Conservation (phyloP, 2,888 invertebrate genomes). For the Parnassius smintheus region DNA sequence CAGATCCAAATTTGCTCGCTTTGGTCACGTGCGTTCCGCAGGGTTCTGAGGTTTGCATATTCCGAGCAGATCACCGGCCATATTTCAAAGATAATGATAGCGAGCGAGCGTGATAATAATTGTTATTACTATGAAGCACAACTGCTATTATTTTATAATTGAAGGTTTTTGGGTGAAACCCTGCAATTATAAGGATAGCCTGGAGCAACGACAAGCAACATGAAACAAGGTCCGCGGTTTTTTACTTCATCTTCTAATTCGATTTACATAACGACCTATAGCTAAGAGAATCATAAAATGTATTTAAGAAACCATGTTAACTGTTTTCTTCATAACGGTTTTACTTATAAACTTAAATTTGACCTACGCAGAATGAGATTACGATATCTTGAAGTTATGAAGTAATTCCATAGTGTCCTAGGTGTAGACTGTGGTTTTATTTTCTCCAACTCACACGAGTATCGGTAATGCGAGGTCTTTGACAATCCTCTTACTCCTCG, state of each 20-base stretch:
- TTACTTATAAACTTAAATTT: too few species aligned
- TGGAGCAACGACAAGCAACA: conserved; percentile 66
- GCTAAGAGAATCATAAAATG: conserved; percentile 41
- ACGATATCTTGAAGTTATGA: too few species aligned
- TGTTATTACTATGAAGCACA: conserved; percentile 81
- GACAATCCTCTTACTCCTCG: too few species aligned
- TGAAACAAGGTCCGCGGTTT: conserved; percentile 70
- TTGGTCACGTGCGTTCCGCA: conserved; percentile 40
- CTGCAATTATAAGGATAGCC: conserved; percentile 79
- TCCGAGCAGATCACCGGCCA: conserved; percentile 57
- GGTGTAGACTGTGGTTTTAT: too few species aligned
- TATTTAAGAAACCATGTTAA: too few species aligned
- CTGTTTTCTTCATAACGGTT: too few species aligned
- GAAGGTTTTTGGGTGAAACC: conserved; percentile 79
- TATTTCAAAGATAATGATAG: conserved; percentile 78
- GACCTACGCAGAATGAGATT: too few species aligned
- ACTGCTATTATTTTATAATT: conserved; percentile 82
- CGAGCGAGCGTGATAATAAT: conserved; percentile 79
- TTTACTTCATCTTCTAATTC: conserved; percentile 69
- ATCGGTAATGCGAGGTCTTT: too few species aligned
- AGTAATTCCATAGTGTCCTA: too few species aligned
- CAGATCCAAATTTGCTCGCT: conserved; percentile 22
- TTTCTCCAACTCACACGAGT: too few species aligned
- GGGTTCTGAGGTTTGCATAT: conserved; percentile 71
- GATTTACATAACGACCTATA: conserved; percentile 58